Evolutionary conservation across 2,113 vertebrate species (phyloP).

Genomic region (Geococcyx californianus): DNA sequence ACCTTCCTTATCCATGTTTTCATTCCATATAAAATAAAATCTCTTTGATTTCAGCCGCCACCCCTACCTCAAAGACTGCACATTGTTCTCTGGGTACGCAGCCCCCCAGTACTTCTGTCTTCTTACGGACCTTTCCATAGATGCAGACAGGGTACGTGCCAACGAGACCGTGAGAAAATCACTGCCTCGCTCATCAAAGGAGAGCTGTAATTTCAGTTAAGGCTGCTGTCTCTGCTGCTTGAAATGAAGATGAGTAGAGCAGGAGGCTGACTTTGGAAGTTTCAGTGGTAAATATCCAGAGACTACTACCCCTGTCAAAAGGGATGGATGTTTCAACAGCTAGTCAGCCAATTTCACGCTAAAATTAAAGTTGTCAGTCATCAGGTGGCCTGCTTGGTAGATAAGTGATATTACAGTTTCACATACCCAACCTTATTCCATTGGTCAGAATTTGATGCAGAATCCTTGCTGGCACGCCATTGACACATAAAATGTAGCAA

Average conservation of each 20-base stretch:
- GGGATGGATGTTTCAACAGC: conserved; percentile 57
- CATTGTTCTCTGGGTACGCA: neutral
- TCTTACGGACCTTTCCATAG: neutral
- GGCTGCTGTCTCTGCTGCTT: neutral
- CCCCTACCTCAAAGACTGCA: neutral
- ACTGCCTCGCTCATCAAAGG: neutral
- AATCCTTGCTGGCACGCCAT: neutral
- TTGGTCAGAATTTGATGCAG: conserved; percentile 40
- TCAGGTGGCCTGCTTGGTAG: conserved; percentile 57
- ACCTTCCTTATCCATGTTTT: neutral
- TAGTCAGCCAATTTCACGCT: conserved; percentile 73
- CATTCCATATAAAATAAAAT: neutral
- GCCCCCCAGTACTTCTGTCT: neutral
- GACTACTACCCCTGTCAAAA: conserved; percentile 42
- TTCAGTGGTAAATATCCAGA: conserved; percentile 43
- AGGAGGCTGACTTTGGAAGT: neutral
- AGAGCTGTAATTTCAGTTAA: neutral
- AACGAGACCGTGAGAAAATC: fast-evolving
- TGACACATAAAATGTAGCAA: conserved; percentile 37
- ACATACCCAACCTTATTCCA: neutral
- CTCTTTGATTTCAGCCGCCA: neutral
- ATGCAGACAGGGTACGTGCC: neutral
- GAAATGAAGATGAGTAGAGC: neutral
- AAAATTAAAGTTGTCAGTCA: conserved; percentile 77
- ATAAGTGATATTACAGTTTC: conserved; percentile 65